phyloP scores from a whole-genome alignment of 2,888 invertebrate species.

The Phyllotreta striolata region DNA sequence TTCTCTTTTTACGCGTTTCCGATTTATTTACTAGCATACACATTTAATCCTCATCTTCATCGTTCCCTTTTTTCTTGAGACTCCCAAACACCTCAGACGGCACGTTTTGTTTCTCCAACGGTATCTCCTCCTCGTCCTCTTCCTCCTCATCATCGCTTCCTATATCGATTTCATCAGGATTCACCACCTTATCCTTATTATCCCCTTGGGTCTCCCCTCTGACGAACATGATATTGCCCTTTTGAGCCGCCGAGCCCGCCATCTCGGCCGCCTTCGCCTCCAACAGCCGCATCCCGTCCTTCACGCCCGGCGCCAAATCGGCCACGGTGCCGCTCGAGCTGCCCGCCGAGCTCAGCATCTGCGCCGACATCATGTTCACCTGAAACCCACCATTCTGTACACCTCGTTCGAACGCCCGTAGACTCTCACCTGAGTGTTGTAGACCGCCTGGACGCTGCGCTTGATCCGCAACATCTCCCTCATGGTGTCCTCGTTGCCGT shows the following conservation, averaged over 20 bases:
- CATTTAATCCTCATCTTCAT: conserved; percentile 31
- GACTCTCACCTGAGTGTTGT: conserved; percentile 81
- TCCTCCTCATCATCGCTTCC: conserved; percentile 71
- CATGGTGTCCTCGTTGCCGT: conserved; percentile 99
- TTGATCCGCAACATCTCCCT: conserved; percentile 98
- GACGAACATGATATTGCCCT: conserved; percentile 81
- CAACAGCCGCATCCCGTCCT: conserved; percentile 88
- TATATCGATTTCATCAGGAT: conserved; percentile 90
- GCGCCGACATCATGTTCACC: conserved; percentile 98
- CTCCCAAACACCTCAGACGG: conserved; percentile 94
- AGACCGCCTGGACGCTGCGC: conserved; percentile 96
- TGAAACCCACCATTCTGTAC: conserved; percentile 22
- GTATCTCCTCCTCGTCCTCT: conserved; percentile 67
- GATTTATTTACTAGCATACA: no score
- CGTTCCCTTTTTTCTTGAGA: conserved; percentile 62
- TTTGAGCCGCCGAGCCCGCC: conserved; percentile 56
- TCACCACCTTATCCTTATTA: conserved; percentile 74
- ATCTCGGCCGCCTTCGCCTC: conserved; percentile 85
- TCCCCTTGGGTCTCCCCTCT: conserved; percentile 85
- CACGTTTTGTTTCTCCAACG: conserved; percentile 84
- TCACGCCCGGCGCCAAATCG: conserved; percentile 77
- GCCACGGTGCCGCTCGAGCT: conserved; percentile 73
- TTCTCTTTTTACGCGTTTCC: no score
- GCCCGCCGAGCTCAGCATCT: conserved; percentile 86
- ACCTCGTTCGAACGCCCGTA: background rate